Base-by-base conservation (phyloP, 2,797 vertebrate genomes). In the Sebastes reedi region DNA sequence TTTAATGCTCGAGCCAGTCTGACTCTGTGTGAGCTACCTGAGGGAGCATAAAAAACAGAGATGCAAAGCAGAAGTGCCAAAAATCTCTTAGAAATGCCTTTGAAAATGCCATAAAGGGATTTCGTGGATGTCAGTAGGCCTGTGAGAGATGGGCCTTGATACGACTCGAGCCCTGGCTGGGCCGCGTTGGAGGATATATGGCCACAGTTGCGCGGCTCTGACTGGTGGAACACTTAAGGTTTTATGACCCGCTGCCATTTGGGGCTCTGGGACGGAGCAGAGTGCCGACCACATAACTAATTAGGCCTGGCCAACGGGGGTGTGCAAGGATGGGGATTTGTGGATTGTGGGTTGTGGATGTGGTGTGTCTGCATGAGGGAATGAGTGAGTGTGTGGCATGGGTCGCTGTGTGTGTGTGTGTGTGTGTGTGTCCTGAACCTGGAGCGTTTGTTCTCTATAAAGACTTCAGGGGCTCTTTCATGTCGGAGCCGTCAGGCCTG, bases 171-270 rank as follows among this genome's bases (percentile, higher is more conserved):
- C 87, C 84, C 82, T 79, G 85, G 91, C 88, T 75, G 86, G 60
- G 88, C 86, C 75, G 50, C 27, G 83, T 75, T 77, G 83, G 89
- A 94, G 93, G 92, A 94, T 92, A 93, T 92, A 94, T 87, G 70
- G 80, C 85, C 67, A 65, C 83, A 84, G 92, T 96, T 96, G 96
- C 92, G 77, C 81, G 46, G 82, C 93, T 91, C 91, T 94, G 95
- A 88, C 95, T 97, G 96, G 93, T 96, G 96, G 95, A 97, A 96
- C 90, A 94, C 95, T 97, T 97, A 96, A 95, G 85, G 71, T 96
- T 97, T 96, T 95, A 94, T 95, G 96, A 96, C 94, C 94, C 94
- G 95, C 94, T 95, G 96, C 95, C 94, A 93, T 94, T 87, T 86
- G 93, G 93, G 90, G 91, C 89, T 93, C 87, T 88, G 91, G 91